Evolutionary conservation across 2,888 invertebrate genomes (phyloP), one percentile per base, ranked within the genome.

Genomic region (Cheilosia pagana): DNA sequence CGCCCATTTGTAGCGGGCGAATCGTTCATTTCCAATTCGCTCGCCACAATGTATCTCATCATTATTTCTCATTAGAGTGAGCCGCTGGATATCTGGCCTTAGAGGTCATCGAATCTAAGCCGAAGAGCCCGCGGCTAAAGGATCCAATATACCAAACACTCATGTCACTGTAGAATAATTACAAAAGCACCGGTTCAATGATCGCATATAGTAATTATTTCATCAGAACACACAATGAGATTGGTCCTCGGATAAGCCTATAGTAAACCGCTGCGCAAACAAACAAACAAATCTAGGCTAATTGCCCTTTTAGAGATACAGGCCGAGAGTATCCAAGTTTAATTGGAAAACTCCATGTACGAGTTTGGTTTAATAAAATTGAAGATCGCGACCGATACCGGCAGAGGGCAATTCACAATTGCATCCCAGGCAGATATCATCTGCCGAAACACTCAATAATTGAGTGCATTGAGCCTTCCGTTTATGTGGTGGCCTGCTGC

Each of bases 401-500:
- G 43, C 68, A 25, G 68, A 72, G 48, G 57, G 74, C 74, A 74
- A 74, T 74, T 75, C 70, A 83, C 83, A 83, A 83, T 83, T 83
- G 83, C 83, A 82, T 74, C 68, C 57, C 74, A 83, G 68, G 52
- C 10, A 83, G 83, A 83, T 83, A 83, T 75, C 83, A 83, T 83
- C 83, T 83, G 83, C 83, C 83, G 83, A 83, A 83, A 83, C 83
- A 83, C 83, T 83, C 79, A 83, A 83, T 83, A 83, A 83, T 79
- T 83, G 83, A 83, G 83, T 41, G 68, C 83, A 83, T 83, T 83
- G 79, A 75, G 83, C 83, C 83, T 83, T 83, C 83, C 74, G 83
- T 83, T 83, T 83, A 68, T 62, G 43, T 57, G 53, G 39, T 45
- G 39, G 19, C 59, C 14, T n/a, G 62, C 63, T 57, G 60, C n/a